These are phyloP conservation scores for Phataginus tricuspis DNA, from an alignment of 2,797 vertebrate genomes.

Conservation along the genomic window DNA sequence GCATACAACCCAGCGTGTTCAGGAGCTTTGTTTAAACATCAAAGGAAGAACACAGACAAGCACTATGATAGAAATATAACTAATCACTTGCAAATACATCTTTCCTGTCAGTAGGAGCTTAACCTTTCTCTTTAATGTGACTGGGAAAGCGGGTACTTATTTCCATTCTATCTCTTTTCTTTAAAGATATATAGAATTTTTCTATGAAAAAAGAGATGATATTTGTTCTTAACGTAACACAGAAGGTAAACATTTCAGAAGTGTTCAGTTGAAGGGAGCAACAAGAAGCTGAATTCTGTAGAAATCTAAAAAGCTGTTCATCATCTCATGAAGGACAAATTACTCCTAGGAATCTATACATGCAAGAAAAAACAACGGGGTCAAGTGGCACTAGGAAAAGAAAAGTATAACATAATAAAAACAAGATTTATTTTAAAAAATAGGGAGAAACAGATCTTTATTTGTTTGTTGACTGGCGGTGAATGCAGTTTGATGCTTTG, in stretches of 20 bases:
- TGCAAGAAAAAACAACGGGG: not conserved
- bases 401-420: not conserved
- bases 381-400: not conserved
- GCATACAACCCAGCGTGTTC: slow-evolving; percentile 88
- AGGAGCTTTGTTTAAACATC: slow-evolving; percentile 91
- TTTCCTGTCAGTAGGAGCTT: slow-evolving; percentile 89
- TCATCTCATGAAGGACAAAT: slow-evolving; percentile 64
- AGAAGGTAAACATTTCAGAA: slow-evolving; percentile 70
- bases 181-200: slow-evolving; percentile 78
- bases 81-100: slow-evolving; percentile 92
- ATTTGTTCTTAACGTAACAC: slow-evolving; percentile 78
- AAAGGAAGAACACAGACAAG: slow-evolving; percentile 88
- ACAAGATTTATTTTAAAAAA: not conserved
- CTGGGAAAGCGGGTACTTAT: slow-evolving; percentile 82
- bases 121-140: slow-evolving; percentile 90
- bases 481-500: slow-evolving; percentile 79
- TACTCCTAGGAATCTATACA: not conserved
- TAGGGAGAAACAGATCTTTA: not conserved
- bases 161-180: slow-evolving; percentile 82
- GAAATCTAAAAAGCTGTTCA: slow-evolving; percentile 68
- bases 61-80: slow-evolving; percentile 88
- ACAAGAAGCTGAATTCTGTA: slow-evolving; percentile 64
- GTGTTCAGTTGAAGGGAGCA: slow-evolving; percentile 48
- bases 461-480: slow-evolving; percentile 81
- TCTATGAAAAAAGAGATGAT: slow-evolving; percentile 75